Evolutionary conservation across 2,797 vertebrate species (phyloP).

Genomic region (Enteromius afrohamiltoni): DNA sequence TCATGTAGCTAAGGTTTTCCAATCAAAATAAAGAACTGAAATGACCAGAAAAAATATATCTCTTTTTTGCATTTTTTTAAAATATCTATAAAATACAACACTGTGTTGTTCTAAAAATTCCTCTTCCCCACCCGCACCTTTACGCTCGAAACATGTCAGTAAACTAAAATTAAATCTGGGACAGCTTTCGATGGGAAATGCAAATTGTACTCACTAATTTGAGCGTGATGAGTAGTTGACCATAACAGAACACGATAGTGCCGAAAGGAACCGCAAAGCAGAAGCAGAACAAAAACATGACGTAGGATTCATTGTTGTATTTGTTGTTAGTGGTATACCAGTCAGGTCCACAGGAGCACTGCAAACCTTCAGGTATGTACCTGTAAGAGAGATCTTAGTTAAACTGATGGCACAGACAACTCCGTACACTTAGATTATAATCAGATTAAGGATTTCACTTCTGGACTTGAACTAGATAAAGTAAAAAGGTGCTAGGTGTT

Average conservation of each 20-base stretch:
- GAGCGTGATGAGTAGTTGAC: conserved; percentile 77
- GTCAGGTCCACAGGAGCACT: conserved; percentile 78
- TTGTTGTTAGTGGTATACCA: conserved; percentile 79
- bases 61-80: neutral
- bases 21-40: neutral
- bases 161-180: neutral
- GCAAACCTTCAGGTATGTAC: conserved; percentile 78
- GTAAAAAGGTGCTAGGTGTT: neutral
- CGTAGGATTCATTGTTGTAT: conserved; percentile 79
- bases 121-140: neutral
- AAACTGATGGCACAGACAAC: neutral
- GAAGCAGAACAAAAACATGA: conserved; percentile 81
- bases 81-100: neutral
- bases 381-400: conserved; percentile 57
- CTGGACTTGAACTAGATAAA: neutral
- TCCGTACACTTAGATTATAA: neutral
- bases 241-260: conserved; percentile 78
- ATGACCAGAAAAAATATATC: neutral
- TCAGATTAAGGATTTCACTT: neutral
- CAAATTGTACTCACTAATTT: conserved; percentile 68
- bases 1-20: neutral
- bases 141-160: neutral
- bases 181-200: neutral
- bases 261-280: conserved; percentile 78
- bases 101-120: neutral